A percentile compares a stretch with the other conserved stretches of the same genome.
Conservation (phyloP, 2,888 invertebrate species). For the Microdon myrmicae region DNA sequence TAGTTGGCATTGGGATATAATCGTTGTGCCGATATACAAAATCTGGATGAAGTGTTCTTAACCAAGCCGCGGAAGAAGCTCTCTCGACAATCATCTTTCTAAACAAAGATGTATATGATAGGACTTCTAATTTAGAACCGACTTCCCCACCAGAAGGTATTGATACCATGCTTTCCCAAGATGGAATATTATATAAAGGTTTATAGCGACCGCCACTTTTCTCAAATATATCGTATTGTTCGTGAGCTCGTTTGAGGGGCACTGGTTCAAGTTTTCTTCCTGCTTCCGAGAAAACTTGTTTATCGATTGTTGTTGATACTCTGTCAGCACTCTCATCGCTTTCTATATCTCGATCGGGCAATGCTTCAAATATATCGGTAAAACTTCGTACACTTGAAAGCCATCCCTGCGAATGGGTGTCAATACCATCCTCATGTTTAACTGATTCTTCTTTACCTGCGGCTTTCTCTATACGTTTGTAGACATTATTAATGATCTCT, state of each 20-base stretch:
- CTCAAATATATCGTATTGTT: constrained; percentile 18
- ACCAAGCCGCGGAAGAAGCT: not conserved
- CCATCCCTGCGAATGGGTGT: not conserved
- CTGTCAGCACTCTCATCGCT: too few species aligned
- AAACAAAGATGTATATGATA: not conserved
- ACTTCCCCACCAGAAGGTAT: not conserved
- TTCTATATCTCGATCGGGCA: too few species aligned
- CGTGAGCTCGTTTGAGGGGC: not conserved
- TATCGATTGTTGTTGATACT: too few species aligned
- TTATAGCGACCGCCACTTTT: too few species aligned
- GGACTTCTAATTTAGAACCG: not conserved
- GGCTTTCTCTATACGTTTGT: constrained; percentile 20
- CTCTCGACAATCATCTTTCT: not conserved
- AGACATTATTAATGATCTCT: constrained; percentile 20
- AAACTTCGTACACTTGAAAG: constrained; percentile 15
- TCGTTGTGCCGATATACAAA: too few species aligned
- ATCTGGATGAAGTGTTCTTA: constrained; percentile 9
- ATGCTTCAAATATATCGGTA: constrained; percentile 27
- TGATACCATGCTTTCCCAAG: too few species aligned
- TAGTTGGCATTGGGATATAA: too few species aligned
- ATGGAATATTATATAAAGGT: too few species aligned
- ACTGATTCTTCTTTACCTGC: too few species aligned
- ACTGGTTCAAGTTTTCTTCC: not conserved
- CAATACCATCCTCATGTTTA: not conserved
- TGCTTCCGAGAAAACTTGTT: too few species aligned